Conservation (phyloP, 2,888 invertebrate genomes). For the Lymantria monacha region DNA sequence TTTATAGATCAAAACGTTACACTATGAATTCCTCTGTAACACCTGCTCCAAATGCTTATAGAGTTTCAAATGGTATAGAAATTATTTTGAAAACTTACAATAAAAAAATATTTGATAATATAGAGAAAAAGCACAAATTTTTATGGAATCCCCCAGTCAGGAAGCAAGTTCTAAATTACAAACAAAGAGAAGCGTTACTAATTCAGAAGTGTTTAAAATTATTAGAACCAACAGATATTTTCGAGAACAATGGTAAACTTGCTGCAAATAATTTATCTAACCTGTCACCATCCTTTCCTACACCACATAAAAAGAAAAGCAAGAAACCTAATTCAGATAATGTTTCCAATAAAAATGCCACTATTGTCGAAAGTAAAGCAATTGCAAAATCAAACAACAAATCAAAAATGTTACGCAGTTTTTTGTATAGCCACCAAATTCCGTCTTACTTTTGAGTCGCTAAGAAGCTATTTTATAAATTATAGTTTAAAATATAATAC, state of each 20-base stretch:
- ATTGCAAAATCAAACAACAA: constrained; percentile 1
- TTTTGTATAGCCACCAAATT: constrained; percentile 30
- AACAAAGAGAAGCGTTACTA: constrained; percentile 46
- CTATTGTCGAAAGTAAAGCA: background rate
- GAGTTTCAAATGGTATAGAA: constrained; percentile 52
- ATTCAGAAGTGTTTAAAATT: constrained; percentile 50
- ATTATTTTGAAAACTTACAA: constrained; percentile 59
- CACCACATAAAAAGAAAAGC: background rate
- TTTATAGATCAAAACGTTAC: constrained; percentile 53
- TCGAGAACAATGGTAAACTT: constrained; percentile 2
- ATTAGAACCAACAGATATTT: constrained; percentile 36
- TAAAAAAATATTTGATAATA: constrained; percentile 48
- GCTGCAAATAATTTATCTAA: background rate
- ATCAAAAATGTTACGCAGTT: constrained; percentile 40
- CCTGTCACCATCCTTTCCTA: background rate
- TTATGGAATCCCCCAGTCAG: constrained; percentile 41
- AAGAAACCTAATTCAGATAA: background rate
- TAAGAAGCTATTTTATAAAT: no score
- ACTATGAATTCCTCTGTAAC: constrained; percentile 11
- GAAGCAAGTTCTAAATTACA: constrained; percentile 30
- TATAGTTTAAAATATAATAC: no score
- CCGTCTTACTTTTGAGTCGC: constrained; percentile 15
- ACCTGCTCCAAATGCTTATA: constrained; percentile 62
- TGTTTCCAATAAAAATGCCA: background rate
- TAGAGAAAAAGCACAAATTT: constrained; percentile 46